A percentile compares a stretch with the other conserved stretches of the same genome.
phyloP scores from a whole-genome alignment of 2,113 vertebrate genomes.

The Indri indri region DNA sequence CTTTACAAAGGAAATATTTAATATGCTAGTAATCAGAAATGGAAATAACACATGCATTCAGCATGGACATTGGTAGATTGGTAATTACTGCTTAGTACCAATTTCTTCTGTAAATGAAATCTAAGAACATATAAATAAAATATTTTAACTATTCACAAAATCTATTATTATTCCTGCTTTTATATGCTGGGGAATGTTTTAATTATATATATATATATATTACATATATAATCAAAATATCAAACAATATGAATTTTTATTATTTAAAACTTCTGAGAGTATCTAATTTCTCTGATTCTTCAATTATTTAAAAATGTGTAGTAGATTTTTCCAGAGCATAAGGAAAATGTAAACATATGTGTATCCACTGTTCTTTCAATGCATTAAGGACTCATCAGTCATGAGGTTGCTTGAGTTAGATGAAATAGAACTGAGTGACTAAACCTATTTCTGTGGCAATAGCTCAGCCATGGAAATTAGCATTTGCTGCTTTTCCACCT shows the following conservation, averaged over 20 bases:
- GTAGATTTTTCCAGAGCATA: neutral
- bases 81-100: neutral
- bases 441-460: slow-evolving; percentile 6
- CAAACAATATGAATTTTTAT: neutral
- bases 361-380: neutral
- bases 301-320: neutral
- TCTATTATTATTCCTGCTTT: neutral
- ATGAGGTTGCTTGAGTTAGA: neutral
- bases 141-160: neutral
- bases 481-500: neutral
- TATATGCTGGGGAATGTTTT: neutral
- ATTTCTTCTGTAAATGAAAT: neutral
- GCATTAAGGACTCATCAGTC: neutral
- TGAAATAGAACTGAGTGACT: neutral
- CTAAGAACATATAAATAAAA: neutral
- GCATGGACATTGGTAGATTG: neutral
- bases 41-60: neutral
- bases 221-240: neutral
- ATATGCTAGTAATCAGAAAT: neutral
- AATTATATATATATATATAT: neutral
- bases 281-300: neutral
- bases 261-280: neutral
- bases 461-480: slow-evolving; percentile 20
- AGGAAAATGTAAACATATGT: neutral
- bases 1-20: neutral